Percentiles rank a stretch among this genome's conserved stretches.
These are phyloP conservation scores for Rhopilema esculentum DNA, from an alignment of 30 jellyfish, hydroid and myxozoan genomes.

Conservation along the genomic window DNA sequence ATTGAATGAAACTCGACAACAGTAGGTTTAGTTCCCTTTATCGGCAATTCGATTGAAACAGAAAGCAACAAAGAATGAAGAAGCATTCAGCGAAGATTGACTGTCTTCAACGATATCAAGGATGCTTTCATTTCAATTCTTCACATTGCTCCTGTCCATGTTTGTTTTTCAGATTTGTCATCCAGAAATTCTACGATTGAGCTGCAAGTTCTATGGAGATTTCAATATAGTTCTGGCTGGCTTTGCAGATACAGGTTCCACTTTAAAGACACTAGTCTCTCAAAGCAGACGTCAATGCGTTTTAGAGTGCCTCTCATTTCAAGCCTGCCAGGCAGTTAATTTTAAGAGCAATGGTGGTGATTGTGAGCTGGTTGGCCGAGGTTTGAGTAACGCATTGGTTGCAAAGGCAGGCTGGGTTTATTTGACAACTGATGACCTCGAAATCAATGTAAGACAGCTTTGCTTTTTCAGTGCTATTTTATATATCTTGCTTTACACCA, in stretches of 20 bases:
- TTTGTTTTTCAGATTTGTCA: neutral
- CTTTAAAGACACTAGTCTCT: neutral
- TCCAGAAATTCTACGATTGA: neutral
- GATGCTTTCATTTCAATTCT: too few relatives aligned
- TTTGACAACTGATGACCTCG: constrained; percentile 9
- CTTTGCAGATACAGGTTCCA: constrained; percentile 9
- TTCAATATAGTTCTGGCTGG: constrained; percentile 5
- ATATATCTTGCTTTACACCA: too few relatives aligned
- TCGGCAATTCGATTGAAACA: too few relatives aligned
- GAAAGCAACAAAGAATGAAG: too few relatives aligned
- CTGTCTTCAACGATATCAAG: too few relatives aligned
- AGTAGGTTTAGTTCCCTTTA: too few relatives aligned
- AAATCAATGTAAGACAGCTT: constrained; percentile 1
- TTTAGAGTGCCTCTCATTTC: constrained; percentile 4
- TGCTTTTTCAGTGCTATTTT: neutral
- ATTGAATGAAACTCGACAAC: too few relatives aligned
- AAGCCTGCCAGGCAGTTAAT: constrained; percentile 11
- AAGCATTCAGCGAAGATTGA: too few relatives aligned
- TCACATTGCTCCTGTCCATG: neutral
- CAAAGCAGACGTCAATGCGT: constrained; percentile 12
- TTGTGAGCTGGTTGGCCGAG: constrained; percentile 34
- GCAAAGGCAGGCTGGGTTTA: constrained; percentile 19
- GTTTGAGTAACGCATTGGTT: neutral
- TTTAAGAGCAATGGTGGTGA: constrained; percentile 6
- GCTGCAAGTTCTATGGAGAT: constrained; percentile 9